Evolutionary conservation across 2,113 vertebrate genomes (phyloP), one percentile per base, ranked within the genome.

Genomic region (Podarcis raffonei): DNA sequence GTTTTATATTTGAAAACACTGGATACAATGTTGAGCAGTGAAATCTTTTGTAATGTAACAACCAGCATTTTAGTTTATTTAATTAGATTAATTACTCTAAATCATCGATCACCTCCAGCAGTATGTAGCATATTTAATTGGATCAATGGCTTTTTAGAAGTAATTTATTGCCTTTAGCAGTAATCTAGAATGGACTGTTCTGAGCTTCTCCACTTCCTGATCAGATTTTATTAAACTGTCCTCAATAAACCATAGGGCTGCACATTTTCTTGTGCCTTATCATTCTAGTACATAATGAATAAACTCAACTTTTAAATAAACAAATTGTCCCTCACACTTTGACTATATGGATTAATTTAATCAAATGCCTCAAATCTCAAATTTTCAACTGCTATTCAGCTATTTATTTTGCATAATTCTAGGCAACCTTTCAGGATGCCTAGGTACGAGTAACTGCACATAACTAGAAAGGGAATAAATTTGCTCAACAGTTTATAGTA

Each of bases 101-200:
- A 76, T 69, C 48, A 89, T 77, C 8, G 74, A 89, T 89, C 39
- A 30, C 39, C 39, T 83, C 74, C 30, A 89, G 72, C 81, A 68
- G 39, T 78, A 84, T 83, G 37, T 53, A 68, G 72, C 74, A 83
- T 83, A 53, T 77, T 89, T 89, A 89, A 89, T 84, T 89, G 72
- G 59, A 89, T 89, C 81, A 84, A 89, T 89, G 62, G 69, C n/a
- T 89, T 88, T 80, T 87, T 59, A 81, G 13, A n/a, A 84, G 65
- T 69, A 77, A 84, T 83, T 77, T 59, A 77, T 88, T 83, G 39
- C 72, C 62, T 77, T 88, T 82, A 88, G 59, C 39, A 22, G 81
- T 76, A 77, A 83, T 82, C 32, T 42, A 83, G 57, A 83, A 83
- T 76, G 75, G 74, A 77, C 37, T 88, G 27, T 82, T 82, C 72